Evolutionary conservation across 1,140 invertebrate species (phyloP).

Genomic region (Battus philenor): DNA sequence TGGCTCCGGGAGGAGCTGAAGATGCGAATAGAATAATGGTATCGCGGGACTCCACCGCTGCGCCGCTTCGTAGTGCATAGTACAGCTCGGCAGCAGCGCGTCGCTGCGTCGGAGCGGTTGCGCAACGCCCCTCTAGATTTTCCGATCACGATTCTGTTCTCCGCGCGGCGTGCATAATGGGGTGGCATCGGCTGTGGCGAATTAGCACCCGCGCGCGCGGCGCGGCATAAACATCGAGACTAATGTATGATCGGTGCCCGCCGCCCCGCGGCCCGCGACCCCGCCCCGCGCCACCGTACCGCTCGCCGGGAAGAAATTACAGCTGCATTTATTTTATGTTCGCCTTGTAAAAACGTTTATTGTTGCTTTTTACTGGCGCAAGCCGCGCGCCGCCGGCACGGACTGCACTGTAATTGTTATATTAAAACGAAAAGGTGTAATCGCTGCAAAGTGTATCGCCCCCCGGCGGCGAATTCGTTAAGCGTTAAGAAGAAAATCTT

Average conservation of each 20-base stretch:
- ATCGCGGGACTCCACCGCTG: no score
- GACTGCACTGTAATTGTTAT: no score
- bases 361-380: slow-evolving; percentile 66
- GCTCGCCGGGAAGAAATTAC: slow-evolving; percentile 36
- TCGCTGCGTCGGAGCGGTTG: background rate
- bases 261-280: slow-evolving; percentile 22
- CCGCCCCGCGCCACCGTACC: slow-evolving; percentile 23
- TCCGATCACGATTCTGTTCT: background rate
- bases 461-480: no score
- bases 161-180: background rate
- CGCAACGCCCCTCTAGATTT: slow-evolving; percentile 8
- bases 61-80: no score
- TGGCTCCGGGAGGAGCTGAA: background rate
- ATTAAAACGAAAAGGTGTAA: no score
- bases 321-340: slow-evolving; percentile 63
- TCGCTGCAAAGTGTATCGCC: no score
- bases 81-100: background rate
- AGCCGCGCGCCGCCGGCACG: no score
- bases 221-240: slow-evolving; percentile 61
- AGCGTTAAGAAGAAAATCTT: no score
- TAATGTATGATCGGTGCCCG: slow-evolving; percentile 53
- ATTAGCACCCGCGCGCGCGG: slow-evolving; percentile 55
- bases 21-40: no score
- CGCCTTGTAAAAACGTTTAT: slow-evolving; percentile 61
- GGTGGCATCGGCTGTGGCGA: slow-evolving; percentile 36